Evolutionary conservation across 2,888 invertebrate species (phyloP).

Genomic region (Alsophila aescularia): DNA sequence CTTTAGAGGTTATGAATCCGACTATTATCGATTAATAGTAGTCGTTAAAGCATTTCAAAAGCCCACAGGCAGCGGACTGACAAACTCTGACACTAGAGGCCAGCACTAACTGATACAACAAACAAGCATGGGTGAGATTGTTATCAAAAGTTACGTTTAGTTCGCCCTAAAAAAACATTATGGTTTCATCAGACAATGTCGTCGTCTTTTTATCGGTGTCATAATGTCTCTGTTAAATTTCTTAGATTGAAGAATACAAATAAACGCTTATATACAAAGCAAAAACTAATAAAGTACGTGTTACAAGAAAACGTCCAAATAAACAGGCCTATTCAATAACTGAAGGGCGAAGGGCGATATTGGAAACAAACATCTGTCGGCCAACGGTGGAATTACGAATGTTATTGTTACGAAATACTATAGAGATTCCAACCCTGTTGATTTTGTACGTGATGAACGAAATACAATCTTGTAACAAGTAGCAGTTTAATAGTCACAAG

Average conservation of each 20-base stretch:
- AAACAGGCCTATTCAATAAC: conserved; percentile 33
- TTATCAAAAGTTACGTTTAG: too few relatives aligned
- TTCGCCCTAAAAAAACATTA: too few relatives aligned
- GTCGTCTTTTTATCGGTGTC: too few relatives aligned
- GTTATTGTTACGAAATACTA: conserved; percentile 15
- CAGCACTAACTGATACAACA: too few relatives aligned
- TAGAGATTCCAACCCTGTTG: background rate
- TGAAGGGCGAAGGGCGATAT: conserved; percentile 30
- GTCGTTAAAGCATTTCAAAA: too few relatives aligned
- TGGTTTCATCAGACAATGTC: too few relatives aligned
- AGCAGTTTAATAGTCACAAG: background rate
- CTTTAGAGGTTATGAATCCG: too few relatives aligned
- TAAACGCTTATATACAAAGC: conserved; percentile 3
- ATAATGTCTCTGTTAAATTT: too few relatives aligned
- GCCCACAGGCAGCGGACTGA: too few relatives aligned
- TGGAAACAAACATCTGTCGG: conserved; percentile 55
- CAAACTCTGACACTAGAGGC: too few relatives aligned
- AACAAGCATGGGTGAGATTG: too few relatives aligned
- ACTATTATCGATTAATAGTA: too few relatives aligned
- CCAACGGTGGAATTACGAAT: conserved; percentile 33
- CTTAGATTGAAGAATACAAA: background rate
- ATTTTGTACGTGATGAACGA: conserved; percentile 5
- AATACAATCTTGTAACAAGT: background rate
- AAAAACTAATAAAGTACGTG: conserved; percentile 36
- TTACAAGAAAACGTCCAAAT: conserved; percentile 38